A percentile compares a stretch with the other conserved stretches of the same genome.
phyloP scores from a whole-genome alignment of 2,113 vertebrate species.

The Ammodramus savannarum region DNA sequence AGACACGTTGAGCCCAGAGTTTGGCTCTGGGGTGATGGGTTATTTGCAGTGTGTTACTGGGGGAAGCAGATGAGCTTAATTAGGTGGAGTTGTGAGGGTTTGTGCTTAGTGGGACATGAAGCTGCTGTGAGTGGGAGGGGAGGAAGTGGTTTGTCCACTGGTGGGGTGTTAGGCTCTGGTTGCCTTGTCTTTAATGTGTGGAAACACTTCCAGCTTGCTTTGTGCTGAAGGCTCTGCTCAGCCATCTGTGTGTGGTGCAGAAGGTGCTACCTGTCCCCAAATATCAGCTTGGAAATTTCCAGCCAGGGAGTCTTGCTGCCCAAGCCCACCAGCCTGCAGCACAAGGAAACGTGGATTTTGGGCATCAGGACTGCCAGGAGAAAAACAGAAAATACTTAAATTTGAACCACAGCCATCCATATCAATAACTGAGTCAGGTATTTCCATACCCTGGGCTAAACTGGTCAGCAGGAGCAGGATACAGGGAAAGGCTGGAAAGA shows the following conservation, averaged over 20 bases:
- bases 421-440: not conserved
- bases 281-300: not conserved
- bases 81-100: not conserved
- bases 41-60: not conserved
- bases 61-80: not conserved
- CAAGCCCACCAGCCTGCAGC: not conserved
- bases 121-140: not conserved
- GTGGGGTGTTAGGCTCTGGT: not conserved
- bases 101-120: not conserved
- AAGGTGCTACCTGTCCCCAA: not conserved
- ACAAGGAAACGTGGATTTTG: rapidly evolving
- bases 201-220: not conserved
- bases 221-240: not conserved
- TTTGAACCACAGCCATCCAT: rapidly evolving
- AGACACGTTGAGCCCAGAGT: not conserved
- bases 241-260: rapidly evolving
- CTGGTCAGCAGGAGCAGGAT: not conserved
- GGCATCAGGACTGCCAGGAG: not conserved
- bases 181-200: not conserved
- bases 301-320: not conserved
- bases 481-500: not conserved
- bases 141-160: not conserved
- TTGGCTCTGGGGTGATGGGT: not conserved
- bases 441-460: not conserved
- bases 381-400: not conserved